Base-by-base conservation (phyloP, 1,140 invertebrate species). In the Trichonephila clavata region DNA sequence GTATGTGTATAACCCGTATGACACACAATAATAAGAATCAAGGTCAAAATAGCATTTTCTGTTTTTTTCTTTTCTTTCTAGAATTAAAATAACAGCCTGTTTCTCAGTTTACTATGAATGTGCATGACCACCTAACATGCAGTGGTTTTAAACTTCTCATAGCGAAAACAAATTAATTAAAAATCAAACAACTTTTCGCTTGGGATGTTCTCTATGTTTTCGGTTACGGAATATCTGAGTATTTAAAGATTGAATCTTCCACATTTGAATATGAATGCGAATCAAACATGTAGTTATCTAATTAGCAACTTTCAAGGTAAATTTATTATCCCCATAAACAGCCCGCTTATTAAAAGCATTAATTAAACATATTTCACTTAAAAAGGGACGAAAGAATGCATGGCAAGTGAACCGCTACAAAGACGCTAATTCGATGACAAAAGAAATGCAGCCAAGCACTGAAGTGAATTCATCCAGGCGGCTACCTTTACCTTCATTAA, bases 401-500 rank as follows among this genome's bases (percentile, higher is more conserved):
- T 39, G 2, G 18, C 27, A 39, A 3, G 6, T 6, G 16, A 77
- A 77, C 5, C 14, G 27, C 32, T 77, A 14, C 24, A 8, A 5
- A 27, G 24, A 24, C 65, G 10, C n/a, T 68, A 14, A 14, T 68
- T 24, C 27, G 5, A 77, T 24, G 32, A 77, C 24, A 77, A 27
- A n/a, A 68, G 68, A 77, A 77, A 32, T 13, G 68, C 24, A 77
- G 24, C 16, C 24, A 77, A 32, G 68, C 68, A 77, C 6, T 39
- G 32, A 77, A 18, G 27, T 32, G 27, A 77, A 39, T 16, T 27
- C 32, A 39, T 39, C 32, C 32, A 39, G 32, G 32, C 32, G 27
- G 65, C 43, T 57, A 24, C 81, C 20, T 20, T 83, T 83, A 83
- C 21, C 20, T 27, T 83, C 81, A 83, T 83, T 59, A 83, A 83